phyloP scores from a whole-genome alignment of 2,888 invertebrate species.

The Microdon myrmicae region DNA sequence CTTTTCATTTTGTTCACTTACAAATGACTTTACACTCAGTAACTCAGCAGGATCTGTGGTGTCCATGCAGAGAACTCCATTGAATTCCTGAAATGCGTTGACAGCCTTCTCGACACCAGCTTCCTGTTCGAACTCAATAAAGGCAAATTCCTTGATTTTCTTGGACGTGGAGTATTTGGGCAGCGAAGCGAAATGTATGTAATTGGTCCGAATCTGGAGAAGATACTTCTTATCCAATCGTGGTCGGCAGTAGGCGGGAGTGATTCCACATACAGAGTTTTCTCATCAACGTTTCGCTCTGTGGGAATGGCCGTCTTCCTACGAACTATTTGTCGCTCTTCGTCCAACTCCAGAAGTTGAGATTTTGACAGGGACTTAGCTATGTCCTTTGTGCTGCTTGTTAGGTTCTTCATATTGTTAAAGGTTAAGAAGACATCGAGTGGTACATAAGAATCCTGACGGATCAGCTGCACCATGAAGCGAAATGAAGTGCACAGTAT shows the following conservation, averaged over 20 bases:
- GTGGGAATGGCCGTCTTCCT: conserved; percentile 65
- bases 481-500: no score
- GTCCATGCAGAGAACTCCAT: conserved; percentile 73
- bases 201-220: conserved; percentile 83
- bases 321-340: conserved; percentile 76
- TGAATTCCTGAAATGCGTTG: conserved; percentile 78
- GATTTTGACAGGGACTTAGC: conserved; percentile 82
- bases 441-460: conserved; percentile 77
- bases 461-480: conserved; percentile 78
- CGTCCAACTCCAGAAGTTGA: conserved; percentile 76
- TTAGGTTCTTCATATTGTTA: conserved; percentile 80
- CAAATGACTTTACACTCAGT: conserved; percentile 77
- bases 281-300: conserved; percentile 62
- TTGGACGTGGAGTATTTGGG: conserved; percentile 83
- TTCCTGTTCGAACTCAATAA: conserved; percentile 83
- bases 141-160: conserved; percentile 89
- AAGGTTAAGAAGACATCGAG: conserved; percentile 79
- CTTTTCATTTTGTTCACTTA: conserved; percentile 57
- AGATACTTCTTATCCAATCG: conserved; percentile 82
- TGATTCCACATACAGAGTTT: conserved; percentile 73
- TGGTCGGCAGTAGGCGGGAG: conserved; percentile 82
- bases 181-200: conserved; percentile 88
- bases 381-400: conserved; percentile 76
- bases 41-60: conserved; percentile 77
- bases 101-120: conserved; percentile 79